phyloP scores from a whole-genome alignment of 1,140 invertebrate species.

The Anastrepha ludens region DNA sequence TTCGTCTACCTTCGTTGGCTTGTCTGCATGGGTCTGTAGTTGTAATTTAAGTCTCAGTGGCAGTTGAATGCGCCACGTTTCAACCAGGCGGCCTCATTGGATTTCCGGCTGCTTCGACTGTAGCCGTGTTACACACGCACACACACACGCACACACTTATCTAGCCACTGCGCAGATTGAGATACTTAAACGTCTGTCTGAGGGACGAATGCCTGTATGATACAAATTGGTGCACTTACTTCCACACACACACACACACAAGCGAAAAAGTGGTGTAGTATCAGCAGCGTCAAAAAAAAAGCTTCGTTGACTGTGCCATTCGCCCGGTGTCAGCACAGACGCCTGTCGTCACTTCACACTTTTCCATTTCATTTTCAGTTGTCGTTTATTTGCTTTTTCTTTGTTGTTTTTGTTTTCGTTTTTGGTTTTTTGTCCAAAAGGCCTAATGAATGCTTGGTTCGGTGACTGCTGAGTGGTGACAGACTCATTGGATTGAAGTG shows the following conservation, averaged over 20 bases:
- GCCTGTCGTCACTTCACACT: constrained; percentile 30
- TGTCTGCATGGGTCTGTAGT: not conserved
- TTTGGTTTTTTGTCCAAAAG: not conserved
- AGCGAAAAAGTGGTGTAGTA: too few species aligned
- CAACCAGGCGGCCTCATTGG: not conserved
- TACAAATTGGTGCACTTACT: constrained; percentile 21
- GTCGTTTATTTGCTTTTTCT: not conserved
- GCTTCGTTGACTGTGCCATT: not conserved
- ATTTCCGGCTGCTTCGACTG: not conserved
- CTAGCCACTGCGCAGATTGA: not conserved
- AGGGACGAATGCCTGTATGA: not conserved
- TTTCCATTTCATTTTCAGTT: constrained; percentile 31
- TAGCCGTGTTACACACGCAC: not conserved
- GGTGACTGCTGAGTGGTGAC: constrained; percentile 28
- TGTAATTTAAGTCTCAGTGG: constrained; percentile 47
- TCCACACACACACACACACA: not conserved
- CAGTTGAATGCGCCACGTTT: constrained; percentile 12
- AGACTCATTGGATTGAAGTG: constrained; percentile 14
- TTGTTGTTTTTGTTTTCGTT: not conserved
- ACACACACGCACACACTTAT: not conserved
- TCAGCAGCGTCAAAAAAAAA: not conserved
- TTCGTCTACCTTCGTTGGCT: not conserved
- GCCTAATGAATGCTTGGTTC: constrained; percentile 32
- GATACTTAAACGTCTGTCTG: constrained; percentile 14
- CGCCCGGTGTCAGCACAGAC: constrained; percentile 13